Evolutionary conservation across 2,888 invertebrate species (phyloP), one percentile per base, ranked within the genome.

Genomic region (Drosophila eohydei): DNA sequence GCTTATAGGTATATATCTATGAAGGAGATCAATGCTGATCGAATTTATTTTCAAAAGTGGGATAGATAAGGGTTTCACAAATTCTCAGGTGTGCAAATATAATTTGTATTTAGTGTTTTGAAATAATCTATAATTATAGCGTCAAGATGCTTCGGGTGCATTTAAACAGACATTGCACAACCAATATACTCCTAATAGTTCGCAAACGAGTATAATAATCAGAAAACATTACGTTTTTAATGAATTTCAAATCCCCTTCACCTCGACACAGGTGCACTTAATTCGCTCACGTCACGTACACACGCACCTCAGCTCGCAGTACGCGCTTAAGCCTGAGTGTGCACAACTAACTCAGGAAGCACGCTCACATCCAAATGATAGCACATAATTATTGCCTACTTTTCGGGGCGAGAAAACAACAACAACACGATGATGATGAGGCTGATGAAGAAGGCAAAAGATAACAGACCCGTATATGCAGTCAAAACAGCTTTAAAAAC

Each of bases 331-430:
- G 67, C 41, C 59, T 28, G 38, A 38, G 9, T 16, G 40, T 8
- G 52, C 32, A 16, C 14, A 30, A 51, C 40, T 55, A 32, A 16
- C 28, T 38, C 9, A 32, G 14, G 12, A 44, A 50, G 32, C 57
- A 56, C 63, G 68, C 71, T 52, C 71, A 38, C 52, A 11, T 12
- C 14, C 51, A 60, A 57, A 43, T 38, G 21, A 21, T 63, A 30
- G 69, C 84, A 87, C 89, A 88, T 84, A 83, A 84, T 84, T 84
- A 84, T 84, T 71, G 84, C 84, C 84, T 74, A 78, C 81, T 71
- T 83, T 71, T 74, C 58, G 69, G 64, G 72, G 68, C 55, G 73
- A 57, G 57, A 46, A 51, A 51, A 28, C 30, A 55, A 51, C 43
- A 67, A 12, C 32, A 28, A 12, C 26, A 34, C 21, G 21, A 32